These are phyloP conservation scores for Mamestra configurata DNA, from an alignment of 1,140 invertebrate genomes.

Conservation along the genomic window DNA sequence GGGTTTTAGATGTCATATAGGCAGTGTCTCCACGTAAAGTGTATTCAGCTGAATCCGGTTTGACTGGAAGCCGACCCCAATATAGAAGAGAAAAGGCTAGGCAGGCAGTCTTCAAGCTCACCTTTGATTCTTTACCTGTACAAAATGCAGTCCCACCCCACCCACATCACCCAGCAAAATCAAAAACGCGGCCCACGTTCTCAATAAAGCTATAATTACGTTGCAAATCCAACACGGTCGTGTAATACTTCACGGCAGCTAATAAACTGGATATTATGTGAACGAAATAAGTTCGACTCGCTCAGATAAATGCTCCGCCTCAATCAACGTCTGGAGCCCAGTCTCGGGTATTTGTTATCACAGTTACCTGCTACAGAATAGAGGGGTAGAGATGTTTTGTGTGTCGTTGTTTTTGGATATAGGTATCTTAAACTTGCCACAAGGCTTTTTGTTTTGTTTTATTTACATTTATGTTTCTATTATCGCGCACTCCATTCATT, in stretches of 20 bases:
- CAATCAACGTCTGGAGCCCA: constrained; percentile 51
- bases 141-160: not conserved
- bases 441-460: no score
- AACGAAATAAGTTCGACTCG: constrained; percentile 52
- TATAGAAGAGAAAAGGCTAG: no score
- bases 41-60: no score
- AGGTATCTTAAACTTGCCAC: no score
- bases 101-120: not conserved
- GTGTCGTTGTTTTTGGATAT: not conserved
- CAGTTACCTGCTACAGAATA: constrained; percentile 46
- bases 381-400: constrained; percentile 8
- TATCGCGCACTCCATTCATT: no score
- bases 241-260: constrained; percentile 50
- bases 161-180: constrained; percentile 4
- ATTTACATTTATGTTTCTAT: no score
- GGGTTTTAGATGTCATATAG: no score
- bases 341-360: constrained; percentile 52
- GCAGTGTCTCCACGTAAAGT: no score
- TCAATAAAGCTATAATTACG: constrained; percentile 41
- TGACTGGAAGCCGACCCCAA: no score
- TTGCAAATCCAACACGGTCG: constrained; percentile 14
- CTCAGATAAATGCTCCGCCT: constrained; percentile 47
- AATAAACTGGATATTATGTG: constrained; percentile 55
- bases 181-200: constrained; percentile 26
- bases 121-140: no score